Evolutionary conservation across 2,113 vertebrate species (phyloP).

Genomic region (Abramis brama): DNA sequence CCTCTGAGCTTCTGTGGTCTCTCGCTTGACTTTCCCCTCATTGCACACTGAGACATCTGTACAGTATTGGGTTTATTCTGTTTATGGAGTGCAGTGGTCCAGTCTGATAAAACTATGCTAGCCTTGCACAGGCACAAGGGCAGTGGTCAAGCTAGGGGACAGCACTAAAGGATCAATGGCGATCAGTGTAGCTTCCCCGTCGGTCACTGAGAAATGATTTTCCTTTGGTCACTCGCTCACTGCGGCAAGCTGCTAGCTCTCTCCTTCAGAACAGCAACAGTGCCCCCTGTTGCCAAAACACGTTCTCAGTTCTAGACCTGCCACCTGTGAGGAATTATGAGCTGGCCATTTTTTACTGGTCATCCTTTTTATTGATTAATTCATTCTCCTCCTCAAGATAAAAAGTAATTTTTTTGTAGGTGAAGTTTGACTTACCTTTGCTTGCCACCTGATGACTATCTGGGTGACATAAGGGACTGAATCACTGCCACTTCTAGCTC

Average conservation of each 20-base stretch:
- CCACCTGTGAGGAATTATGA: constrained; percentile 63
- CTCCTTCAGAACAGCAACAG: constrained; percentile 73
- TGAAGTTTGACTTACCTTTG: constrained; percentile 71
- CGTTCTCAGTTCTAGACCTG: constrained; percentile 58
- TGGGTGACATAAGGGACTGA: constrained; percentile 63
- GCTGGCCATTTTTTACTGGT: constrained; percentile 57
- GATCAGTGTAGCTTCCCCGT: constrained; percentile 75
- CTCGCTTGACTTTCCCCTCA: background rate
- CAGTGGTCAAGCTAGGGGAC: constrained; percentile 61
- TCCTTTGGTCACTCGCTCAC: constrained; percentile 53
- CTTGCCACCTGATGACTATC: constrained; percentile 64
- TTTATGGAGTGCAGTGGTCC: constrained; percentile 62
- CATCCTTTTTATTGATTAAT: constrained; percentile 69
- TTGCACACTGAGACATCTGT: constrained; percentile 25
- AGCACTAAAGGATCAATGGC: constrained; percentile 68
- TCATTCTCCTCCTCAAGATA: constrained; percentile 64
- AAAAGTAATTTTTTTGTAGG: constrained; percentile 56
- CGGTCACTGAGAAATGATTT: constrained; percentile 70
- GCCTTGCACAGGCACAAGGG: constrained; percentile 57
- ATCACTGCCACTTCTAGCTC: constrained; percentile 73
- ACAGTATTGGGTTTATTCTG: constrained; percentile 2
- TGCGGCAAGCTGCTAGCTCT: constrained; percentile 44
- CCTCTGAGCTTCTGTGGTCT: background rate
- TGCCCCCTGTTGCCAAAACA: constrained; percentile 77
- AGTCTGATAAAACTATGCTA: constrained; percentile 66